Evolutionary conservation across 2,888 invertebrate species (phyloP), one percentile per base, ranked within the genome.

Genomic region (Ectemnius continuus): DNA sequence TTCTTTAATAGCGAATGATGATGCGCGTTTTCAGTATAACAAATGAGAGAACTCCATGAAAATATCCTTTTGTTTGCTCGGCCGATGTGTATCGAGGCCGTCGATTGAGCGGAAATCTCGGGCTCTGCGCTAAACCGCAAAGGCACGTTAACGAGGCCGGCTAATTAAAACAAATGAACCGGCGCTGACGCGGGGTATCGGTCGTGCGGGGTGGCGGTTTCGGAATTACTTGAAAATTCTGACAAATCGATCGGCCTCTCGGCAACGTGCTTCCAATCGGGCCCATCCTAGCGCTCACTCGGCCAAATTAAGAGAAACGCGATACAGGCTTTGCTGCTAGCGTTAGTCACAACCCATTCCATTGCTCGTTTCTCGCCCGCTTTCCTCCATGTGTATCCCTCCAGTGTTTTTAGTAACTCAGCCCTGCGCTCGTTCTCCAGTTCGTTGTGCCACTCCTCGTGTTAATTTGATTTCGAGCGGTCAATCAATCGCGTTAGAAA

Each of bases 111-210:
- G 71, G 71, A 75, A 78, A 81, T 80, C 81, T 68, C 66, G 16
- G 69, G 36, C 56, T 60, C 48, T 48, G 20, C 28, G 16, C 61
- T 60, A 61, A 66, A 75, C 59, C 72, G 73, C 75, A 63, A 70
- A 70, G 83, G 76, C 73, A 73, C 79, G 77, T 83, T 82, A 82
- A 82, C 81, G 75, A 83, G 74, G 62, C 46, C 57, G 59, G 61
- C 57, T 79, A 83, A 82, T 83, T 83, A 74, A 79, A 83, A 83
- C 81, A 73, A 82, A 82, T 76, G 82, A 83, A 73, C 67, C 61
- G 47, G n/a, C 60, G 16, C 23, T 52, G 16, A 16, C 57, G n/a
- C 2, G n/a, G 57, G 18, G 57, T 48, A 63, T 75, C 56, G 61
- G 13, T 36, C 18, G 65, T 14, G 11, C 45, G 11, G 11, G 13